Percentiles rank a stretch among this genome's conserved stretches.
These are phyloP conservation scores for Psilopogon haemacephalus DNA, from an alignment of 2,113 vertebrate genomes.

Conservation along the genomic window DNA sequence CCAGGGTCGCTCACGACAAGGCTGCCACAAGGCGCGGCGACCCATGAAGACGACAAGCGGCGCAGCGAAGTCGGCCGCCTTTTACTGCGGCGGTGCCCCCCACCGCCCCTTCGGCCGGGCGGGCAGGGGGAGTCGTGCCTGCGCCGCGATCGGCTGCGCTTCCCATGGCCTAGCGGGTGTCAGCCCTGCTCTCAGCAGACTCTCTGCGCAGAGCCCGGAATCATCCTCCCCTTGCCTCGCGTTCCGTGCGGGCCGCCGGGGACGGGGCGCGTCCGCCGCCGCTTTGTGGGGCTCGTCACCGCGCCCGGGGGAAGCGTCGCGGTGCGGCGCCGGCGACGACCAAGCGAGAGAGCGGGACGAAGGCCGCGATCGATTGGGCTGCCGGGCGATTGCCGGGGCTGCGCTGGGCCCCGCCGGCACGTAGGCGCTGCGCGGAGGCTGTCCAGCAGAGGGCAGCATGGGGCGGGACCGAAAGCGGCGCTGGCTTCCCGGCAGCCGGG, in stretches of 20 bases:
- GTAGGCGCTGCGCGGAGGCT: neutral
- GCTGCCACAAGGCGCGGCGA: neutral
- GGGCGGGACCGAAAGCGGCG: fast-evolving
- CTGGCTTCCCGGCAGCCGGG: fast-evolving
- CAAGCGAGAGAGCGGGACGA: fast-evolving
- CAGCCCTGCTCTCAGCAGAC: no score
- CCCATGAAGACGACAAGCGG: neutral
- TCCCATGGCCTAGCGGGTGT: no score
- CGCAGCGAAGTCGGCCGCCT: neutral
- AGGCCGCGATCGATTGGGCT: neutral
- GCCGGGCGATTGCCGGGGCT: neutral
- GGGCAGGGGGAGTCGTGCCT: no score
- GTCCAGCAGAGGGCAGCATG: fast-evolving
- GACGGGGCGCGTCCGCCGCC: no score
- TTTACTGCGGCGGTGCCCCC: no score
- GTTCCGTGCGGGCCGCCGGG: neutral
- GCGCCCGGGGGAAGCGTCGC: neutral
- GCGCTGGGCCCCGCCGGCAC: neutral
- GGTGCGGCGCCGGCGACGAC: fast-evolving
- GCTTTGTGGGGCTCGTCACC: no score
- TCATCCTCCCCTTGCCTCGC: neutral
- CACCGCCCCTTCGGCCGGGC: neutral
- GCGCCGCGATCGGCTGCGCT: no score
- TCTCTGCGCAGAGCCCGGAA: neutral
- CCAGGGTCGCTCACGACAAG: neutral